phyloP scores from a whole-genome alignment of 1,140 invertebrate species.

The Drosophila tani region DNA sequence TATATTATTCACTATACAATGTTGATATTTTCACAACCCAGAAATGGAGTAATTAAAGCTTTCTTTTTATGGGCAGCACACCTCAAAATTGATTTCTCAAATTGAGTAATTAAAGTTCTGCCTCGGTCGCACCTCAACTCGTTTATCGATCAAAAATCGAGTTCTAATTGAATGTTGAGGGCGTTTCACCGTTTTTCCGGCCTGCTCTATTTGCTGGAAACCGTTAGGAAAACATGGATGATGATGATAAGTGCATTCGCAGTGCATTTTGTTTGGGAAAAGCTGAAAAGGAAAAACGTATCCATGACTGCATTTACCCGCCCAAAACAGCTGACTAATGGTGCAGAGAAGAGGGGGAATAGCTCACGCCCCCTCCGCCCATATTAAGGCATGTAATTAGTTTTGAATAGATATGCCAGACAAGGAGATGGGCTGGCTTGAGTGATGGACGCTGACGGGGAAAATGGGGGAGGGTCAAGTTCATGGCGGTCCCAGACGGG shows the following conservation, averaged over 20 bases:
- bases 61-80: not conserved
- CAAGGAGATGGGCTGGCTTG: not conserved
- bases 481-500: conserved; percentile 13
- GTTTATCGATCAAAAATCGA: conserved; percentile 30
- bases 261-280: conserved; percentile 25
- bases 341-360: conserved; percentile 28
- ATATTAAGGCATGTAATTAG: conserved; percentile 45
- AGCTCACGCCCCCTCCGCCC: conserved; percentile 13
- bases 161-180: conserved; percentile 34
- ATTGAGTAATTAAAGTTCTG: conserved; percentile 42
- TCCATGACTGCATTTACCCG: conserved; percentile 46
- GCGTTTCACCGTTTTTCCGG: conserved; percentile 25
- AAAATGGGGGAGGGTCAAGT: conserved; percentile 16
- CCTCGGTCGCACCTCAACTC: conserved; percentile 6
- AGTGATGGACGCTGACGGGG: not conserved
- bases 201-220: conserved; percentile 6
- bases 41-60: conserved; percentile 13
- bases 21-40: not conserved
- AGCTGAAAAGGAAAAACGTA: conserved; percentile 33
- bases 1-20: not conserved
- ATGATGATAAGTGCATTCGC: conserved; percentile 38
- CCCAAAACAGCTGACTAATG: conserved; percentile 50
- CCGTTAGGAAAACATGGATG: conserved; percentile 37
- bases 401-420: conserved; percentile 32
- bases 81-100: conserved; percentile 29